Evolutionary conservation across 2,113 vertebrate species (phyloP).

Genomic region (Phocoena sinus): DNA sequence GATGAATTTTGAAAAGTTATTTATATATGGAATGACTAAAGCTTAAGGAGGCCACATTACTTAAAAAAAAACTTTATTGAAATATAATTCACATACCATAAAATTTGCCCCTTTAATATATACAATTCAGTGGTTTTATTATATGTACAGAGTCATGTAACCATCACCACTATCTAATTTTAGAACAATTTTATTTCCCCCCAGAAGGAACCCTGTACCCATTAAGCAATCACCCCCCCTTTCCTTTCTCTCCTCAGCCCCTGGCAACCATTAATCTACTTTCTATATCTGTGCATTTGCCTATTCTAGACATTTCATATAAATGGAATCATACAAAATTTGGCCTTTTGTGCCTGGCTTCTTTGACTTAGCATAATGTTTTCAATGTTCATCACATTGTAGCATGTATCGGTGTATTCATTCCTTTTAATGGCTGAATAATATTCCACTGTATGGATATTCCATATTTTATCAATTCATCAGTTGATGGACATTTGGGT

Average conservation of each 20-base stretch:
- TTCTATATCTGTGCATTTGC: not conserved
- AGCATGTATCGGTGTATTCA: not conserved
- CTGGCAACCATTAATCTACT: not conserved
- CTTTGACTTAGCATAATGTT: not conserved
- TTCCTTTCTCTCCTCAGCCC: not conserved
- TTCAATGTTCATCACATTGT: not conserved
- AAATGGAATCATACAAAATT: not conserved
- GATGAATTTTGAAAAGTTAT: conserved; percentile 7
- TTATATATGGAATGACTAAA: not conserved
- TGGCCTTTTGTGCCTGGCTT: not conserved
- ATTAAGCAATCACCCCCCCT: not conserved
- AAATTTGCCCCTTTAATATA: not conserved
- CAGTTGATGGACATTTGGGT: not conserved
- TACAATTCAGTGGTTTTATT: not conserved
- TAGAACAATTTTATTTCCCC: not conserved
- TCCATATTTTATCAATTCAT: not conserved
- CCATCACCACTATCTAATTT: not conserved
- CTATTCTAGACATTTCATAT: not conserved
- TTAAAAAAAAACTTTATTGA: not conserved
- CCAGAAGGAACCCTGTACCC: not conserved
- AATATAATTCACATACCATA: not conserved
- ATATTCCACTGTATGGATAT: not conserved
- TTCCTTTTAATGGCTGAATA: not conserved
- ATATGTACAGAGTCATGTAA: not conserved
- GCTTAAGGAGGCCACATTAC: not conserved